A percentile compares a stretch with the other conserved stretches of the same genome.
These are phyloP conservation scores for Dromiciops gliroides DNA, from an alignment of 2,113 vertebrate genomes.

Conservation along the genomic window DNA sequence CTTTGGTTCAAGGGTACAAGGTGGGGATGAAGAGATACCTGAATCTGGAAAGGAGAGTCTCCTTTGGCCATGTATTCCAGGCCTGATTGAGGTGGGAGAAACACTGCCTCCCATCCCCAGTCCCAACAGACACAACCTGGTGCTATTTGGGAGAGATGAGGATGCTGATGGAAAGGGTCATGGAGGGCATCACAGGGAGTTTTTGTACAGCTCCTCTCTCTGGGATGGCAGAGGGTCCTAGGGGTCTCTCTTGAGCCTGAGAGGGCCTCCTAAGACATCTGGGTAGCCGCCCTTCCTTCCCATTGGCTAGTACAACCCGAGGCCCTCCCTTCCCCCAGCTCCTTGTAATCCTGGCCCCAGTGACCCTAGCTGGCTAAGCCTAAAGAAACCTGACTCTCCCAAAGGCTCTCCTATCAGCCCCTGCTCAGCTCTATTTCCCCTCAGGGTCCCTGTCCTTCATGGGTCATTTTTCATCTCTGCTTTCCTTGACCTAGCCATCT, in stretches of 20 bases:
- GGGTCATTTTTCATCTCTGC: constrained; percentile 62
- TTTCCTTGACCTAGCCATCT: background rate
- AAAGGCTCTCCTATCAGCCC: background rate
- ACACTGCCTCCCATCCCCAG: background rate
- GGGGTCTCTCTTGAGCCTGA: background rate
- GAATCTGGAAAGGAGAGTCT: background rate
- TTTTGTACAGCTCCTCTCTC: background rate
- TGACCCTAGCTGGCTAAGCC: constrained; percentile 27
- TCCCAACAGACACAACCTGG: too few relatives aligned
- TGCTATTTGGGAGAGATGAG: background rate
- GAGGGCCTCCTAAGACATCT: background rate
- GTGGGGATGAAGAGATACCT: background rate
- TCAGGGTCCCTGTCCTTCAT: background rate
- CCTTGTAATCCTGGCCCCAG: background rate
- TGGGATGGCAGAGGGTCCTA: background rate
- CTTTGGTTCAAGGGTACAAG: background rate
- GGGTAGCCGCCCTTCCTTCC: background rate
- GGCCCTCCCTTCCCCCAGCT: background rate
- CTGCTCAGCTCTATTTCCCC: constrained; percentile 47
- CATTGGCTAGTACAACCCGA: accelerated
- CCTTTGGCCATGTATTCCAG: background rate
- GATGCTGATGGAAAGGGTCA: background rate
- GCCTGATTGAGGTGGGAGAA: background rate
- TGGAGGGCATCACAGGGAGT: background rate
- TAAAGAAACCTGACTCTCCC: constrained; percentile 45